A percentile compares a stretch with the other conserved stretches of the same genome.
Conservation (phyloP, 2,888 invertebrate genomes). For the Lycocerus yunnanus region DNA sequence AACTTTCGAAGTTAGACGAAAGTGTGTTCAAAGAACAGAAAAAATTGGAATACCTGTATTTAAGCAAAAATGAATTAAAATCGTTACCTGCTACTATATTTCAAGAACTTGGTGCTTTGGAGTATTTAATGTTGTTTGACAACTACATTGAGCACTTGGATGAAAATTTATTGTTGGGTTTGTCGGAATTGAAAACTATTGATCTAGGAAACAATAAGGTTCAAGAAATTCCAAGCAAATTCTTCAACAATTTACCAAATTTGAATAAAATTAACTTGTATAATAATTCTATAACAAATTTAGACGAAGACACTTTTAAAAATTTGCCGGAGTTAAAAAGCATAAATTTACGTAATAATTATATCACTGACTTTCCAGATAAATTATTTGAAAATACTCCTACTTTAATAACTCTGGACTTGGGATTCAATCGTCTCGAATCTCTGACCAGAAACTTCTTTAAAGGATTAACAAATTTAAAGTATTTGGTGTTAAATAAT, state of each 20-base stretch:
- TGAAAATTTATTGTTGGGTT: neutral
- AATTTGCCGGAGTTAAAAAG: neutral
- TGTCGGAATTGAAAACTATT: neutral
- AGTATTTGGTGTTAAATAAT: neutral
- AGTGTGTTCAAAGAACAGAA: neutral
- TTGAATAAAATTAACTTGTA: neutral
- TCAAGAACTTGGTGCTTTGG: neutral
- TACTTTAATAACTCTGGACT: neutral
- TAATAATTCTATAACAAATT: neutral
- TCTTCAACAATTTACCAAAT: neutral
- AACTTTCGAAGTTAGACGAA: neutral
- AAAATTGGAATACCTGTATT: constrained; percentile 7
- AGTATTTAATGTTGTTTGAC: neutral
- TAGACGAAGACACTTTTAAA: constrained; percentile 3
- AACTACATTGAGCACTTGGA: neutral
- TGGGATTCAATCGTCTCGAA: neutral
- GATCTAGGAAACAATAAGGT: neutral
- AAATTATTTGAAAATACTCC: neutral
- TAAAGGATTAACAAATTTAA: neutral
- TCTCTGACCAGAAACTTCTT: neutral
- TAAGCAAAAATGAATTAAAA: constrained; percentile 9
- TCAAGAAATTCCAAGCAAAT: neutral
- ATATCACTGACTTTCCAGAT: neutral
- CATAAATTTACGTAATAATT: neutral
- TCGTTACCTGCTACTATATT: neutral